phyloP scores from a whole-genome alignment of 2,888 invertebrate species.

The Eugnorisma glareosa region DNA sequence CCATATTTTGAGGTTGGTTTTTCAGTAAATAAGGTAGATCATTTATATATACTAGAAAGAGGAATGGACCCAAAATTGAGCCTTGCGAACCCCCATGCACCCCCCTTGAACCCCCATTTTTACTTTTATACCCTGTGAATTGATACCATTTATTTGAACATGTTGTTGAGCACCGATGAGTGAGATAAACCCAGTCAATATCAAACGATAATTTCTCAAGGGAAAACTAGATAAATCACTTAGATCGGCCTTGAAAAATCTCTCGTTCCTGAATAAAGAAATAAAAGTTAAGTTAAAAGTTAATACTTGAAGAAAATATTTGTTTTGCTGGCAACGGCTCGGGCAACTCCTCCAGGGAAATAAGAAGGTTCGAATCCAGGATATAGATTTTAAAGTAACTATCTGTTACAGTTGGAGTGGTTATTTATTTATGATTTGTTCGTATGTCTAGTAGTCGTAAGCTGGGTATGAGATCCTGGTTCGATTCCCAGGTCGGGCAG shows the following conservation, averaged over 20 bases:
- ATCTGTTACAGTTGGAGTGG: not conserved
- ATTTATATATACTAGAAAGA: no score
- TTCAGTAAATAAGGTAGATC: no score
- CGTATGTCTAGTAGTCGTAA: not conserved
- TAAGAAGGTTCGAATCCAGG: conserved; percentile 1
- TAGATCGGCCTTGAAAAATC: conserved; percentile 16
- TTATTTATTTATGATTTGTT: not conserved
- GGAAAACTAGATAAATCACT: conserved; percentile 26
- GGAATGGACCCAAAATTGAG: no score
- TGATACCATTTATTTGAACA: no score
- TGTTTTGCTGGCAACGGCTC: conserved; percentile 25
- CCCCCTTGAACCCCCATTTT: no score
- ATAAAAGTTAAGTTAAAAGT: conserved; percentile 13
- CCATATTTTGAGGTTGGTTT: no score
- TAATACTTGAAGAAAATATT: conserved; percentile 29
- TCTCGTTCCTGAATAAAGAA: conserved; percentile 8
- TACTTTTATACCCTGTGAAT: no score
- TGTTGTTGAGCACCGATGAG: not conserved
- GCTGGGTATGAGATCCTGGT: not conserved
- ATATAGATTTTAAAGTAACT: conserved; percentile 7
- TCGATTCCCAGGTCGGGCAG: not conserved
- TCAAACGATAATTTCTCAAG: conserved; percentile 17
- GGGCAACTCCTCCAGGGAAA: conserved; percentile 31
- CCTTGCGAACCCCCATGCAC: no score
- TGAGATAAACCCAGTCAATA: not conserved